Base-by-base conservation (phyloP, 1,140 invertebrate genomes). In the Drosophila punjabiensis region DNA sequence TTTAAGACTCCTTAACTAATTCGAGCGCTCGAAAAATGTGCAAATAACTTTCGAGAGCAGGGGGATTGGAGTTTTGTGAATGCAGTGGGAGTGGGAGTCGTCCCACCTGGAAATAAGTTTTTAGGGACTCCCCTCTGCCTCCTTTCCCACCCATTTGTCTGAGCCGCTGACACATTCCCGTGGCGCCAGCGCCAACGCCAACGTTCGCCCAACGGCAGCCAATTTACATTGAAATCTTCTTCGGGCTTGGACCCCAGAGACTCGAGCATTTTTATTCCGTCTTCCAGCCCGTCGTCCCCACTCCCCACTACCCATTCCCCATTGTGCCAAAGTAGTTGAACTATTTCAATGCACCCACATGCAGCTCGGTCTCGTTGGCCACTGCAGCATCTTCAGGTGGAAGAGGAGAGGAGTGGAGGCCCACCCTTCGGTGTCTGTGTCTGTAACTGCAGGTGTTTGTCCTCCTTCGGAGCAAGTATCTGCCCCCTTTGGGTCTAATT, bases 321-420 rank as follows among this genome's bases (percentile, higher is more conserved):
- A 82, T 83, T 83, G 81, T 83, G 62, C 66, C 55, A 61, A 80
- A 74, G 77, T 85, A 85, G 82, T 85, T 81, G 69, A 86, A 86
- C 82, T 86, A 86, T 86, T 86, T 86, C 66, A 86, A 86, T 86
- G 82, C 76, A 82, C 83, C 82, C 82, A 86, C 82, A 86, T 86
- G 61, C 82, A 78, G 65, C 77, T 32, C 35, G 35, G 20, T 45
- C 75, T 14, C 33, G 33, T 45, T 56, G 39, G 79, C 52, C 56
- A 68, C 53, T 60, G 82, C 68, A 81, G 75, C 82, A 50, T 85
- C 82, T 81, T 85, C 41, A 68, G 77, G 73, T 78, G 82, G 64
- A 85, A 8, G 32, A 47, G 41, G n/a, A 59, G 43, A 13, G 30
- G 8, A 8, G 61, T 41, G 35, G n/a, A 59, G 43, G 16, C 50